A percentile compares a stretch with the other conserved stretches of the same genome.
Evolutionary conservation across 2,888 invertebrate genomes (phyloP).

Genomic region (Sepiola atlantica): DNA sequence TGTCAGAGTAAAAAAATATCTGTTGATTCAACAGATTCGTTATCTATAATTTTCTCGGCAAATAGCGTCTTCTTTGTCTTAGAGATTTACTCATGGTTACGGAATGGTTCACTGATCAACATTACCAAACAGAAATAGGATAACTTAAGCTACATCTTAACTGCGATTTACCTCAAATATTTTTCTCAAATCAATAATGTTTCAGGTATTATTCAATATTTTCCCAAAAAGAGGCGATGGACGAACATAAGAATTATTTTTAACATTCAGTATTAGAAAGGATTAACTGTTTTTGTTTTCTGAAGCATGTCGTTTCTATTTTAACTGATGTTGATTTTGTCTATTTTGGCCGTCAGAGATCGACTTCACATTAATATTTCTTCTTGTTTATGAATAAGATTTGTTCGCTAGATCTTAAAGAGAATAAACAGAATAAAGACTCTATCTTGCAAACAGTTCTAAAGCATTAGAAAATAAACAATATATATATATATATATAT

Average conservation of each 20-base stretch:
- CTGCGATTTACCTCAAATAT: not conserved
- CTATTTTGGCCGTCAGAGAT: not conserved
- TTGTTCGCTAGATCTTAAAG: not conserved
- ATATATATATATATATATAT: not conserved
- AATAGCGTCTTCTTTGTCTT: not conserved
- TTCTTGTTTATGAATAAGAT: constrained; percentile 1
- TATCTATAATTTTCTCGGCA: no score
- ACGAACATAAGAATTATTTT: not conserved
- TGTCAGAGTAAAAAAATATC: no score
- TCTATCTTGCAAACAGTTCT: not conserved
- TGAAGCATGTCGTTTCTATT: not conserved
- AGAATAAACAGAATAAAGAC: constrained; percentile 32
- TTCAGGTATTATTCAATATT: not conserved
- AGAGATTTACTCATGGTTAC: not conserved
- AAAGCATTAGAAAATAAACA: no score
- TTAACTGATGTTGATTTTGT: not conserved
- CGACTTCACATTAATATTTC: not conserved
- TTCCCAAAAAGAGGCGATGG: not conserved
- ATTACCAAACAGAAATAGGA: no score
- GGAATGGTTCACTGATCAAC: not conserved
- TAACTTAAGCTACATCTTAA: not conserved
- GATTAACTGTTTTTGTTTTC: not conserved
- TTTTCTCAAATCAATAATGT: not conserved
- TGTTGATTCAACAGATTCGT: no score
- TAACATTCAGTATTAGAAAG: not conserved